Evolutionary conservation across 2,113 vertebrate genomes (phyloP).

Genomic region (Malurus alboscapulatus): DNA sequence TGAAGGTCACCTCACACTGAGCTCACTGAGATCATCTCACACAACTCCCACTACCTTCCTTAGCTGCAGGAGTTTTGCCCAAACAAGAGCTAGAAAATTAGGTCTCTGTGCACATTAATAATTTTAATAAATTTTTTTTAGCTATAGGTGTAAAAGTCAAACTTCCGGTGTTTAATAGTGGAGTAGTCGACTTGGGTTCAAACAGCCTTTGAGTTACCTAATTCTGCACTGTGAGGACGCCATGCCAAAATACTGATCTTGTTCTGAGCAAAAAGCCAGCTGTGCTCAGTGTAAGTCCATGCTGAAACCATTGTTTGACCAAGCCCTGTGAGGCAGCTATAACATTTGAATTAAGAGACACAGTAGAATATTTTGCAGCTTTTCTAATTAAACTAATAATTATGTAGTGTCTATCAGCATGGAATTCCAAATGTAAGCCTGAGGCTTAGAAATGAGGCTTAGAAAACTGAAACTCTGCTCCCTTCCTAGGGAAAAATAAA

Average conservation of each 20-base stretch:
- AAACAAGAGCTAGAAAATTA: neutral
- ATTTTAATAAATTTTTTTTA: neutral
- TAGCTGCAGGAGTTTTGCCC: neutral
- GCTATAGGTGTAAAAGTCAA: neutral
- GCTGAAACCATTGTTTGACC: neutral
- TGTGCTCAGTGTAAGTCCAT: neutral
- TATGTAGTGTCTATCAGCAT: constrained; percentile 11
- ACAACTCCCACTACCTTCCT: neutral
- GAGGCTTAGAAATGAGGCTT: constrained; percentile 3
- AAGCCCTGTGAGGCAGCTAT: neutral
- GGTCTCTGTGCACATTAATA: neutral
- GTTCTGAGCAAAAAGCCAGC: neutral
- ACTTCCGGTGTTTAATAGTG: neutral
- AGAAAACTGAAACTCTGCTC: constrained; percentile 11
- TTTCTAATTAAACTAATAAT: constrained; percentile 61
- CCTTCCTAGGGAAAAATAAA: neutral
- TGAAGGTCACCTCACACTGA: neutral
- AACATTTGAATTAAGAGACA: neutral
- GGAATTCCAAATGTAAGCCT: constrained; percentile 50
- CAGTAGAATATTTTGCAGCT: constrained; percentile 24
- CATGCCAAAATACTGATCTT: neutral
- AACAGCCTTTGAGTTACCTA: neutral
- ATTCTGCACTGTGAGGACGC: neutral
- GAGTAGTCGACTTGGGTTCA: neutral
- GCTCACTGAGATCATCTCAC: neutral